Conservation (phyloP, 1,140 invertebrate genomes). For the Schlechtendalia chinensis region DNA sequence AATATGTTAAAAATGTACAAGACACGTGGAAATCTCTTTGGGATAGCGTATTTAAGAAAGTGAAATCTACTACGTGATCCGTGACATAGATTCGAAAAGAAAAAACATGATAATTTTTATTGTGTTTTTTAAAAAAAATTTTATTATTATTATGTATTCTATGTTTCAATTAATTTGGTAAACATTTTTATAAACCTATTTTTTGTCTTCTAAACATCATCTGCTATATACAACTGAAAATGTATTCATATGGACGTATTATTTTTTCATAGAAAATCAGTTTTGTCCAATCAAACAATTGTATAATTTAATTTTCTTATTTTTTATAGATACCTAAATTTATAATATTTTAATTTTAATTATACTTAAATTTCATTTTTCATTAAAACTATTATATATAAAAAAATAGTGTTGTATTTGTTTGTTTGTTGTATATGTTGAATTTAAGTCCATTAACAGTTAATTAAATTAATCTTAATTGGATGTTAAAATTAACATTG, state of each 20-base stretch:
- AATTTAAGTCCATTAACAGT: constrained; percentile 2
- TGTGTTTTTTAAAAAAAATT: too few species aligned
- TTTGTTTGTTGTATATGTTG: constrained; percentile 33
- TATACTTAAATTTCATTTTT: constrained; percentile 41
- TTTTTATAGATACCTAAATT: constrained; percentile 39
- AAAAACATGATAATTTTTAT: not conserved
- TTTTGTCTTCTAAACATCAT: constrained; percentile 15
- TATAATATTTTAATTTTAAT: constrained; percentile 27
- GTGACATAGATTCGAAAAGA: not conserved
- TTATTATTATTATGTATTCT: constrained; percentile 13
- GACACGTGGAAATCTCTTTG: constrained; percentile 20
- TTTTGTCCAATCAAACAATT: constrained; percentile 26
- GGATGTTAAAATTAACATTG: constrained; percentile 15
- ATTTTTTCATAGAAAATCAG: constrained; percentile 36
- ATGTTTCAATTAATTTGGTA: constrained; percentile 15
- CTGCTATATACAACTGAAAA: constrained; percentile 12
- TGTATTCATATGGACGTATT: constrained; percentile 21
- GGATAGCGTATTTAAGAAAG: constrained; percentile 45
- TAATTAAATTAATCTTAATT: not conserved
- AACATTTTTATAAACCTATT: not conserved
- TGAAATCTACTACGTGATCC: constrained; percentile 40
- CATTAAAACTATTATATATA: constrained; percentile 30
- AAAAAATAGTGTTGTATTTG: constrained; percentile 11
- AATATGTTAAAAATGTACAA: constrained; percentile 39
- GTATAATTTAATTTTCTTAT: constrained; percentile 36